Base-by-base conservation (phyloP, 2,888 invertebrate species). In the Ochlodes sylvanus region DNA sequence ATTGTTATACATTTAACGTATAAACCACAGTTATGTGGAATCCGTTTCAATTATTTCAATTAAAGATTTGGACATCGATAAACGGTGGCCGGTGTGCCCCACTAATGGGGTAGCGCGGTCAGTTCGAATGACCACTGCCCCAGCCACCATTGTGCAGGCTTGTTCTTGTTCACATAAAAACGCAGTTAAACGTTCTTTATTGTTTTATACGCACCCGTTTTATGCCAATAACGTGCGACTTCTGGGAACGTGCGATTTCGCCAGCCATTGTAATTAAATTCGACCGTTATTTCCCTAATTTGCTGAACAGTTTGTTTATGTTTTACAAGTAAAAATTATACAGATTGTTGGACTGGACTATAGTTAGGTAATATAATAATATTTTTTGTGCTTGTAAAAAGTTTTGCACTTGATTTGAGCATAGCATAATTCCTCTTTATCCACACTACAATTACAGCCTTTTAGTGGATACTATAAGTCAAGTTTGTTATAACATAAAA, bases 101-200 rank as follows among this genome's bases (percentile, higher is more conserved):
- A 70, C 82, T 82, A 81, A 64, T 69, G 70, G 76, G 73, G 79
- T 75, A 77, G 77, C 77, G 83, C 79, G 84, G 86, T 82, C 76
- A 86, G 83, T 85, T 82, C 79, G 80, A 86, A 81, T 88, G 90
- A 91, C 90, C 90, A 86, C 84, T 76, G 83, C 77, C 81, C 87
- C 86, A 79, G 77, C 88, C 85, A 92, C 88, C 85, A 92, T 92
- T 92, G 90, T 91, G 87, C 88, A 75, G 75, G 82, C 81, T 84
- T 88, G 91, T 90, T 88, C 92, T 90, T 91, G 89, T 90, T 89
- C 91, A 85, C 92, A 93, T 93, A 92, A 92, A 92, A 92, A 88
- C 85, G 88, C 92, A 87, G 89, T 92, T 92, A 92, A 88, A 87
- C 89, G 89, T 91, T 92, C 92, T 92, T 92, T 92, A 93, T 93